Evolutionary conservation across 2,888 invertebrate genomes (phyloP).

Genomic region (Trichopria drosophilae): DNA sequence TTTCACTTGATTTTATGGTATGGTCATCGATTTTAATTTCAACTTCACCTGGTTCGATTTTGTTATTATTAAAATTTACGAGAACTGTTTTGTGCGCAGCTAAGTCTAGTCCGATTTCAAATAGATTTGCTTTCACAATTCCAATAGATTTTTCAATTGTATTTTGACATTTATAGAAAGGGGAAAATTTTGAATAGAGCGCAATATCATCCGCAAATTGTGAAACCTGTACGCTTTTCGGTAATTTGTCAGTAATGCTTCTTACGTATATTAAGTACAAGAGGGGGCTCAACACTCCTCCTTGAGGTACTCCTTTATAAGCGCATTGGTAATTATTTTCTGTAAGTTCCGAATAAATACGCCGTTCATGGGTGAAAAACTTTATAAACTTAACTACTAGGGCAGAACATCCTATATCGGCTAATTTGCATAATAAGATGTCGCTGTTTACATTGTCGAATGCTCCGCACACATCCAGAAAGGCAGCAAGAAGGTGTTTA

Average conservation of each 20-base stretch:
- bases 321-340: neutral
- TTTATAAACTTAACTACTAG: constrained; percentile 4
- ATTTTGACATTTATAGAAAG: neutral
- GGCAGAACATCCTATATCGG: constrained; percentile 8
- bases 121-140: no score
- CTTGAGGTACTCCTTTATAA: neutral
- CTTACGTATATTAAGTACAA: constrained; percentile 4
- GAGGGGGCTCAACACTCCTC: no score
- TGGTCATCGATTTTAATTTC: neutral
- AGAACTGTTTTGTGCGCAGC: neutral
- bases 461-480: constrained; percentile 8
- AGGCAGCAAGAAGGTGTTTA: neutral
- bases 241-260: neutral
- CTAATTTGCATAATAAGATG: constrained; percentile 8
- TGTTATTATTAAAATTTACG: neutral
- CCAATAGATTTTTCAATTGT: no score
- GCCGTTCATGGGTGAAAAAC: neutral
- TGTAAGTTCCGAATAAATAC: no score
- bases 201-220: constrained; percentile 12
- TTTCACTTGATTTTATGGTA: neutral
- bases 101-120: no score
- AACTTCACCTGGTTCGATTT: neutral
- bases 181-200: neutral
- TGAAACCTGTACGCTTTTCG: constrained; percentile 1
- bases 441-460: constrained; percentile 5